phyloP scores from a whole-genome alignment of 2,888 invertebrate genomes.

The Apamea epomidion region DNA sequence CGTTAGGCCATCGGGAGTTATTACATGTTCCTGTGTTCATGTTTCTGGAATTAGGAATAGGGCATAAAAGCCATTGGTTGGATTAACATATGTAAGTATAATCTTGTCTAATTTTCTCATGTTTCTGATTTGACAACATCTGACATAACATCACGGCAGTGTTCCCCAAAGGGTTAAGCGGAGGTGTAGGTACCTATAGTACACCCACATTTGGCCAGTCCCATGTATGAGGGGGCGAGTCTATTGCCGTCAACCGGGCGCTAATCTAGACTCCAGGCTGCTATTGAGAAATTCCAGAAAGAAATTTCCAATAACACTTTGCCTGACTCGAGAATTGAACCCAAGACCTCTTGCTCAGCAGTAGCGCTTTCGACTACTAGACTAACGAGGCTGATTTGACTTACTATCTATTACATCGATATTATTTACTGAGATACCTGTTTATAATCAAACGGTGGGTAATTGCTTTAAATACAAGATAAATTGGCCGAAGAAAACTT shows the following conservation, averaged over 20 bases:
- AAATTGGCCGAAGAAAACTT: too few relatives aligned
- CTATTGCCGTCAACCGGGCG: neutral
- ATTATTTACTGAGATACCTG: neutral
- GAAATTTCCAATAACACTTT: neutral
- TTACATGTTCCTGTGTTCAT: constrained; percentile 48
- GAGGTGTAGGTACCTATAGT: neutral
- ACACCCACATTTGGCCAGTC: neutral
- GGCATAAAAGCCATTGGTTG: constrained; percentile 15
- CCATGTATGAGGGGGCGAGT: neutral
- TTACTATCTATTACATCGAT: neutral
- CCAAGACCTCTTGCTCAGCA: neutral
- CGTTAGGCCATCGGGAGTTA: constrained; percentile 59
- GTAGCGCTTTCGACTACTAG: too few relatives aligned
- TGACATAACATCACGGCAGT: neutral
- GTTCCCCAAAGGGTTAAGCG: neutral
- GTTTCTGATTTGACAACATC: neutral
- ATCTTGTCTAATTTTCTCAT: neutral
- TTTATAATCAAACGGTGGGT: neutral
- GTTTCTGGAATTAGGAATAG: constrained; percentile 49
- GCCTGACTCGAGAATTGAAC: too few relatives aligned
- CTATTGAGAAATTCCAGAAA: neutral
- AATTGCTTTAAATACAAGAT: neutral
- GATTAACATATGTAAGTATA: constrained; percentile 8
- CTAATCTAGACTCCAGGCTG: neutral
- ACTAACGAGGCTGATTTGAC: neutral